Percentiles rank a stretch among this genome's conserved stretches.
phyloP scores from a whole-genome alignment of 2,888 invertebrate species.

The Drosophila mimica region DNA sequence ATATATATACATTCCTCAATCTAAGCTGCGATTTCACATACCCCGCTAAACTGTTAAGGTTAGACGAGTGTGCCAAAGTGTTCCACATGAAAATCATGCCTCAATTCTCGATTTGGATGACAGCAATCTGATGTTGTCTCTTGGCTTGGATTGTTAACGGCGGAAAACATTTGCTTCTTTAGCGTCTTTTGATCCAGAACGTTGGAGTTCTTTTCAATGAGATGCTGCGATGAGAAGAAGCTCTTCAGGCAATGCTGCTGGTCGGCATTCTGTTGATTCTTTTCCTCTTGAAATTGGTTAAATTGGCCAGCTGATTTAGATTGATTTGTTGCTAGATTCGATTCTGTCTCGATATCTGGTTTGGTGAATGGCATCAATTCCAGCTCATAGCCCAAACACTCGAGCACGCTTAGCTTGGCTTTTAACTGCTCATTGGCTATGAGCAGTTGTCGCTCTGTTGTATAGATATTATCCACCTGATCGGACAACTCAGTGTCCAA shows the following conservation, averaged over 20 bases:
- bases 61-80: conserved; percentile 62
- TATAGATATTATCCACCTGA: conserved; percentile 86
- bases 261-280: neutral
- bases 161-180: conserved; percentile 71
- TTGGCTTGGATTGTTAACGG: conserved; percentile 1
- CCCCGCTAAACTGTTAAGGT: neutral
- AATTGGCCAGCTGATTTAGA: neutral
- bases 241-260: conserved; percentile 5
- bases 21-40: neutral
- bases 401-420: conserved; percentile 86
- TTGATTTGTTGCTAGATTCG: neutral
- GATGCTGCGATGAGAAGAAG: conserved; percentile 9
- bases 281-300: neutral
- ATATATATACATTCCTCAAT: neutral
- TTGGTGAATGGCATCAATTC: conserved; percentile 34
- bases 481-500: conserved; percentile 86
- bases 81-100: conserved; percentile 32
- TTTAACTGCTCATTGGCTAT: conserved; percentile 86
- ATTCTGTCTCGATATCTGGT: conserved; percentile 1
- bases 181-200: conserved; percentile 60
- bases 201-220: conserved; percentile 62
- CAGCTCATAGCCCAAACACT: conserved; percentile 86
- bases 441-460: conserved; percentile 86
- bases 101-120: neutral
- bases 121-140: neutral